phyloP scores from a whole-genome alignment of 2,888 invertebrate genomes.

The Dryococelus australis region DNA sequence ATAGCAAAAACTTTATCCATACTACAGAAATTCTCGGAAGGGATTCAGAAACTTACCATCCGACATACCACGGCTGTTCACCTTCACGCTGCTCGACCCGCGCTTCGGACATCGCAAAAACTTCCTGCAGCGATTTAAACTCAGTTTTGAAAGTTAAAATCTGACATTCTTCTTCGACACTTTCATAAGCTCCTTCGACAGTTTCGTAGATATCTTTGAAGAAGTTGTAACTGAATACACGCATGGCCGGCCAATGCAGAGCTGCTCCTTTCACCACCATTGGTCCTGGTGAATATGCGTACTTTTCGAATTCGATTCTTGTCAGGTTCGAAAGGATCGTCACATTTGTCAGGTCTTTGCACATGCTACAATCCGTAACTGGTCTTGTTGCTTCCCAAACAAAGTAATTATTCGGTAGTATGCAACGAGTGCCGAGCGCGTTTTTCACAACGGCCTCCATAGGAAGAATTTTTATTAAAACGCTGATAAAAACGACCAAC shows the following conservation, averaged over 20 bases:
- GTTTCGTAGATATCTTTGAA: constrained; percentile 72
- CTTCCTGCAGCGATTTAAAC: constrained; percentile 76
- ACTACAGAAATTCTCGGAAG: too few relatives aligned
- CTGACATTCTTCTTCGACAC: constrained; percentile 81
- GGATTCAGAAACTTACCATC: constrained; percentile 71
- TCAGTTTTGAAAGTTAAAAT: constrained; percentile 87
- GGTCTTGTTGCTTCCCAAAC: constrained; percentile 89
- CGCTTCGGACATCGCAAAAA: constrained; percentile 75
- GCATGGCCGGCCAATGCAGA: constrained; percentile 77
- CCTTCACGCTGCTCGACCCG: constrained; percentile 69
- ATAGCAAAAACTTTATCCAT: too few relatives aligned
- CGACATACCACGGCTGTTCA: constrained; percentile 85
- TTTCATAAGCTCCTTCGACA: constrained; percentile 74
- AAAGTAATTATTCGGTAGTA: constrained; percentile 83
- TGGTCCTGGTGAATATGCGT: constrained; percentile 81
- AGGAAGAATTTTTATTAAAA: constrained; percentile 49
- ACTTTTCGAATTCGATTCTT: constrained; percentile 71
- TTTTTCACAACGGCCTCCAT: constrained; percentile 52
- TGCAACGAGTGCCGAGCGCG: constrained; percentile 68
- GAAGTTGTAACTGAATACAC: constrained; percentile 70
- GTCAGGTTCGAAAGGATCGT: constrained; percentile 73
- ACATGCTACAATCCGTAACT: constrained; percentile 81
- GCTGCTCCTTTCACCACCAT: constrained; percentile 81
- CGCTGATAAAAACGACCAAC: constrained; percentile 49
- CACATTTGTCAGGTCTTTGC: constrained; percentile 72